Evolutionary conservation across 2,113 vertebrate genomes (phyloP), one percentile per base, ranked within the genome.

Genomic region (Todiramphus saurophagus): DNA sequence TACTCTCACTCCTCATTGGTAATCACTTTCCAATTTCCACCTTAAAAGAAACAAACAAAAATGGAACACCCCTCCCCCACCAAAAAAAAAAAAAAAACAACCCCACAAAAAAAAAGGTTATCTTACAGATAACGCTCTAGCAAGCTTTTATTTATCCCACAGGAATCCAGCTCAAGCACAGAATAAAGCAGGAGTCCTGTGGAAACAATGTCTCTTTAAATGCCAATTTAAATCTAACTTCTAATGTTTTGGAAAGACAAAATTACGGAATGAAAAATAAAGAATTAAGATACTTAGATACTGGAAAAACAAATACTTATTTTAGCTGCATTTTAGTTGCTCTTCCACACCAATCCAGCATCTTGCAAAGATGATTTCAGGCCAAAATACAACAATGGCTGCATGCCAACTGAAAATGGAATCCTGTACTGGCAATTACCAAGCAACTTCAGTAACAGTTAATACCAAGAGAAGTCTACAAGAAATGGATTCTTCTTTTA

Each of bases 141-240:
- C 90, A 94, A 92, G 31, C 44, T 91, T 95, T 90, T 94, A 73
- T 95, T 91, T 91, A 94, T 92, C 76, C 79, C 86, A 88, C 58
- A 90, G 80, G 50, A 94, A 86, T 90, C 64, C 41, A 81, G n/a
- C 64, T 86, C 76, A 89, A 48, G 72, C 76, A 86, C 27, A 91
- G 59, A 95, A 89, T 17, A 95, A 55, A 90, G 58, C 44, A 86
- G 80, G 16, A 73, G 27, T 74, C 80, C 83, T 89, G 20, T 76
- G n/a, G 63, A 66, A 91, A 86, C 83, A 23, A n/a, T 27, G 10
- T 48, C 44, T 86, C 90, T 94, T 95, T 11, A 92, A 94, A 89
- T 39, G 72, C 35, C 76, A 50, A 83, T 66, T 90, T 83, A 81
- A 77, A 66, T 62, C 25, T 74, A 66, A 80, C 21, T 50, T 48